Base-by-base conservation (phyloP, 2,888 invertebrate genomes). In the Diaphora mendica region DNA sequence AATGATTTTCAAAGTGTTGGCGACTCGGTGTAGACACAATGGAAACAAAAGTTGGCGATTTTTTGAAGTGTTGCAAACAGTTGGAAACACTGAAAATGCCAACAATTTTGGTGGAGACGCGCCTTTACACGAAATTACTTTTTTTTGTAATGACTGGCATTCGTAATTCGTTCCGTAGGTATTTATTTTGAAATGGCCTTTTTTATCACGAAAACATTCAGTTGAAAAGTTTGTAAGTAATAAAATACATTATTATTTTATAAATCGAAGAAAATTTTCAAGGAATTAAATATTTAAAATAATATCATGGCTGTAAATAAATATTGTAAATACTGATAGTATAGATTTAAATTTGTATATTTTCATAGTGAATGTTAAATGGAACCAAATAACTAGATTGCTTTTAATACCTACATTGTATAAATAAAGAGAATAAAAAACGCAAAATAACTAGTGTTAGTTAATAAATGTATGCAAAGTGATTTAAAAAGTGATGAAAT, bases 301-400 rank as follows among this genome's bases (percentile, higher is more conserved):
- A 82, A 82, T 89, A 87, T 88, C 82, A 86, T 82, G 84, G 78
- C 84, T 94, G 92, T 94, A 94, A 88, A 84, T 85, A 82, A 71
- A 78, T 65, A 68, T 75, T 82, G 84, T 84, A 85, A 62, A 94
- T 92, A 91, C 87, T 85, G 82, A 88, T 87, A 87, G 86, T 86
- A 89, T 92, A 92, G 88, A 90, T 87, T 90, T 76, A 90, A 91
- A 92, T 89, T 89, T 94, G 93, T 94, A 95, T 95, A 95, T 95
- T 95, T 95, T 95, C 94, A 93, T 95, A 95, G 94, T 93, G 85
- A 91, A 91, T 93, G 93, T 95, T 94, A 94, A 95, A 93, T 91
- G 93, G 95, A 95, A 95, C 95, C 95, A 95, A 94, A 92, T 93
- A 93, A 94, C 85, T 92, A 93, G 89, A 75, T 71, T 71, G 72